A percentile compares a stretch with the other conserved stretches of the same genome.
Evolutionary conservation across 1,140 invertebrate genomes (phyloP).

Genomic region (Panagrolaimus sp.): DNA sequence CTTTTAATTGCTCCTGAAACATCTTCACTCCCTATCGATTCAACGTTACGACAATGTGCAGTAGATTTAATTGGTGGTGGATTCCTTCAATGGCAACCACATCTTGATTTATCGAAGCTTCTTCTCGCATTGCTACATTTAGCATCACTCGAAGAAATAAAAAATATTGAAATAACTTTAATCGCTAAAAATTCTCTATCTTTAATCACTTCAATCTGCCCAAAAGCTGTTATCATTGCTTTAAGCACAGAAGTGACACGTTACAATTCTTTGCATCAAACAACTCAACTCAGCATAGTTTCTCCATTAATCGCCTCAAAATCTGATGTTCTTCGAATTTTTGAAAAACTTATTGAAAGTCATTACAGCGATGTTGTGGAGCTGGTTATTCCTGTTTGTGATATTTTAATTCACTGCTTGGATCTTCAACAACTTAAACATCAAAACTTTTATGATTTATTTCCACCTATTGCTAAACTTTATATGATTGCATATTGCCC

Average conservation of each 20-base stretch:
- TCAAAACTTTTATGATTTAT: constrained; percentile 81
- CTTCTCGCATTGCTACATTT: constrained; percentile 81
- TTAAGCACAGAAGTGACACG: constrained; percentile 88
- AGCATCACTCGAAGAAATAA: constrained; percentile 66
- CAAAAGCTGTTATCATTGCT: constrained; percentile 90
- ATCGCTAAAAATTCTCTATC: constrained; percentile 89
- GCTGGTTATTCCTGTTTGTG: constrained; percentile 88
- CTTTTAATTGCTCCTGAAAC: constrained; percentile 79
- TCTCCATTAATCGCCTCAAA: constrained; percentile 69
- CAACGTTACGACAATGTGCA: constrained; percentile 80
- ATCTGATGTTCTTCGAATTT: constrained; percentile 83
- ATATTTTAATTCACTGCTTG: constrained; percentile 92
- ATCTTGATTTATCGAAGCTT: constrained; percentile 83
- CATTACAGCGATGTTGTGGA: constrained; percentile 90
- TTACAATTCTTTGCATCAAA: constrained; percentile 82
- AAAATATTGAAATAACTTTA: constrained; percentile 79
- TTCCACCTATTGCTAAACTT: constrained; percentile 80
- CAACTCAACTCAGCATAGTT: constrained; percentile 70
- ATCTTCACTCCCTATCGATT: constrained; percentile 75
- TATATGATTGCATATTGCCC: constrained; percentile 76
- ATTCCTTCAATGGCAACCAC: constrained; percentile 97
- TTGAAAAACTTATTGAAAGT: constrained; percentile 91
- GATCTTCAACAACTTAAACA: constrained; percentile 85
- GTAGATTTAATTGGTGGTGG: constrained; percentile 86
- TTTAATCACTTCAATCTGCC: constrained; percentile 85